These are phyloP conservation scores for Lacanobia oleracea DNA, from an alignment of 2,888 invertebrate species.

Conservation along the genomic window DNA sequence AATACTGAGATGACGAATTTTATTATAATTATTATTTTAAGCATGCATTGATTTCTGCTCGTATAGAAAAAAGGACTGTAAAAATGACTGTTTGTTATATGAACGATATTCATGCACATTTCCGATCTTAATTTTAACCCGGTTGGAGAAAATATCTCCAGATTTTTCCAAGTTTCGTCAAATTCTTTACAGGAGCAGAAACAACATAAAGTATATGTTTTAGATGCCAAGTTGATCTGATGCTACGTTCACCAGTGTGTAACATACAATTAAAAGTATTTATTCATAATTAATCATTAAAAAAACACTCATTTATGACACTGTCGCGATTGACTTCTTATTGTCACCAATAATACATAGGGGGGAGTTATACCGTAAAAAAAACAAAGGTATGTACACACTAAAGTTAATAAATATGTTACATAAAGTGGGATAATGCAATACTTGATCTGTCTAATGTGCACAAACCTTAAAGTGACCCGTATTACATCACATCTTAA, in stretches of 20 bases:
- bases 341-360: conserved; percentile 74
- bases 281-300: conserved; percentile 68
- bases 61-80: conserved; percentile 22
- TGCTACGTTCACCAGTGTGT: conserved; percentile 71
- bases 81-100: background rate
- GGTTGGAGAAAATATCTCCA: background rate
- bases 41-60: conserved; percentile 59
- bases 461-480: conserved; percentile 73
- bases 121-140: background rate
- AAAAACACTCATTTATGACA: conserved; percentile 79
- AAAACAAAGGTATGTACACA: conserved; percentile 75
- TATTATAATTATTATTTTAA: conserved; percentile 59
- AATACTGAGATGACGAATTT: conserved; percentile 84
- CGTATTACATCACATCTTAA: conserved; percentile 66
- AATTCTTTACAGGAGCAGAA: conserved; percentile 55
- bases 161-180: background rate
- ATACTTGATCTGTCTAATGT: conserved; percentile 70
- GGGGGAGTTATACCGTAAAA: conserved; percentile 55
- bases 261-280: conserved; percentile 67
- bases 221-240: conserved; percentile 71
- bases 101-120: conserved; percentile 4
- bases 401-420: conserved; percentile 64
- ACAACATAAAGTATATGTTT: conserved; percentile 65
- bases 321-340: conserved; percentile 81
- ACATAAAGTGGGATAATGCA: conserved; percentile 60